Conservation (phyloP, 1,140 invertebrate species). For the Cepaea nemoralis region DNA sequence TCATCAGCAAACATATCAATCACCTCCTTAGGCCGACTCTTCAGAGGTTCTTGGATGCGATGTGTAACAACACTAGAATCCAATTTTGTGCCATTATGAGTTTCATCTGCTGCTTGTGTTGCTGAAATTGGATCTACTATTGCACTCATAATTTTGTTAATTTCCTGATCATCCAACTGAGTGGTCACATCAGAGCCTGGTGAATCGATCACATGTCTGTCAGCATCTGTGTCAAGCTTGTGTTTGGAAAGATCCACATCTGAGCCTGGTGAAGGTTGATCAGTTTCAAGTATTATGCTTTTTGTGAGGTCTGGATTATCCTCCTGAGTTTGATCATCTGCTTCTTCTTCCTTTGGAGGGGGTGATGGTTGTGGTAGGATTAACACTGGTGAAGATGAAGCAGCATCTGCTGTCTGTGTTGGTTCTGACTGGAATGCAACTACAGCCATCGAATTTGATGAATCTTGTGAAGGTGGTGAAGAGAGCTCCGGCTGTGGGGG, state of each 20-base stretch:
- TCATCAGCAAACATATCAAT: slow-evolving; percentile 26
- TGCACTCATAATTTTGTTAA: background rate
- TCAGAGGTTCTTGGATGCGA: background rate
- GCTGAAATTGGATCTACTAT: background rate
- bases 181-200: slow-evolving; percentile 21
- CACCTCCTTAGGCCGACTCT: background rate
- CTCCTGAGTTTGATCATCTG: background rate
- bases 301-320: background rate
- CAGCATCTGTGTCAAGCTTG: background rate
- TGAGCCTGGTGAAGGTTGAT: background rate
- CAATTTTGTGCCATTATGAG: background rate
- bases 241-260: background rate
- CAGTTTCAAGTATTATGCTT: background rate
- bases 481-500: background rate
- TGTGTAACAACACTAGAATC: no score
- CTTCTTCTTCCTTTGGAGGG: background rate
- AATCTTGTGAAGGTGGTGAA: background rate
- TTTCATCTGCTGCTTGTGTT: background rate
- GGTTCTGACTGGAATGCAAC: background rate
- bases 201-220: background rate
- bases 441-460: background rate
- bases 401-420: background rate
- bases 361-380: slow-evolving; percentile 2
- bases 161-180: background rate
- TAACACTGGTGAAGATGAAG: no score